Evolutionary conservation across 53 echinoderm and acorn worm species (phyloP), one percentile per base, ranked within the genome.

Genomic region (Pentamera pediparva): DNA sequence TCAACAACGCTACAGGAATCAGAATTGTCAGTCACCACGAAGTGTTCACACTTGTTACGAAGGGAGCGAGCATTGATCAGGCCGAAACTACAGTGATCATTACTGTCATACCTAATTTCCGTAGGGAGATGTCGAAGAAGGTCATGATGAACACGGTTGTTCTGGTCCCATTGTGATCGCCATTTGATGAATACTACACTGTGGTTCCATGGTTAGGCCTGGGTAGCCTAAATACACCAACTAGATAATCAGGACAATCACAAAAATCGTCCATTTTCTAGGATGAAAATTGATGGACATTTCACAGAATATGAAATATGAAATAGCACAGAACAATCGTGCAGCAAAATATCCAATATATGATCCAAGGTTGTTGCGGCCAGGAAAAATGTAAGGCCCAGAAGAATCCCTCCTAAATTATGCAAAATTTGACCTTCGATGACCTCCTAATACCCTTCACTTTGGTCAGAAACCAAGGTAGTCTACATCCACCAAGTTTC

Each of bases 21-120:
- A 3, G 43, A 41, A 3, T 69, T 26, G 25, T 69, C 48, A 7
- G 69, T 69, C 11, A 69, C 45, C 5, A 40, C 41, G 43, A 43
- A 69, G 25, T 69, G 69, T 12, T 62, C 62, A 28, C 31, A 73
- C 29, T 73, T 73, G 32, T 54, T 74, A 17, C 74, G 54, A 10
- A 74, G 34, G 2, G 74, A 74, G 15, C 74, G 34, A 2, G 74
- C 56, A 37, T 74, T 74, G n/a, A 74, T 22, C 19, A 74, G 20
- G 2, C 57, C 74, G 35, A 74, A 74, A 35, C 8, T 20, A 74
- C 74, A 74, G 17, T 56, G 56, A 30, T 37, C 20, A 55, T 74
- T 74, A n/a, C 33, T 74, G 32, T 74, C 54, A 33, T 74, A 74
- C 55, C 54, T 74, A 13, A 36, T 63, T 63, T 63, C 38, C 19